phyloP scores from a whole-genome alignment of 1,140 invertebrate genomes.

The Ceratitis capitata region DNA sequence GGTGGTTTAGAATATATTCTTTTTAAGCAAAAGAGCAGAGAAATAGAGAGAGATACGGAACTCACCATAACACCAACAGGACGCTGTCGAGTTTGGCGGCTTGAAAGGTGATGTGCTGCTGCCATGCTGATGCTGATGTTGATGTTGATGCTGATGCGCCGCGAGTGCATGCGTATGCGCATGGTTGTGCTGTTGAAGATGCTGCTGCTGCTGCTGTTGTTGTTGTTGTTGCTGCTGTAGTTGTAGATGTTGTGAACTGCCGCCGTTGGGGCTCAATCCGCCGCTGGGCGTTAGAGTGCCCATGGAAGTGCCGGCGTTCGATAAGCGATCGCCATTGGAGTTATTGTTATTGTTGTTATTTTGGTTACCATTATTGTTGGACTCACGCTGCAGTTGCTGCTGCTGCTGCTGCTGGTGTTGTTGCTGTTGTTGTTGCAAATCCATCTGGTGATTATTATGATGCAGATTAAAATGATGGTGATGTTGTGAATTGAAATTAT shows the following conservation, averaged over 20 bases:
- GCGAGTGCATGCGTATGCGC: constrained; percentile 43
- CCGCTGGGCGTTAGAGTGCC: neutral
- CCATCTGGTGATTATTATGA: constrained; percentile 41
- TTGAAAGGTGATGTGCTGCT: constrained; percentile 49
- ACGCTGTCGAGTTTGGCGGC: constrained; percentile 41
- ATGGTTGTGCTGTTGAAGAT: constrained; percentile 46
- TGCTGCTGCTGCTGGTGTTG: constrained; percentile 12
- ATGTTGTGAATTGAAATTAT: constrained; percentile 31
- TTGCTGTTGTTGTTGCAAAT: constrained; percentile 27
- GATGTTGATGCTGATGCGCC: constrained; percentile 41
- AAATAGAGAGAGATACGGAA: constrained; percentile 46
- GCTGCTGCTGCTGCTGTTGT: constrained; percentile 47
- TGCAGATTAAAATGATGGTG: constrained; percentile 39
- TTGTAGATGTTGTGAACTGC: constrained; percentile 7
- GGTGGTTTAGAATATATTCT: constrained; percentile 3
- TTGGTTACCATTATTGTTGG: neutral
- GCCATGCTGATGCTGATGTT: constrained; percentile 46
- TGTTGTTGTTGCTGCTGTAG: constrained; percentile 45
- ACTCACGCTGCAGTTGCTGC: neutral
- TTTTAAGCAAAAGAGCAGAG: constrained; percentile 37
- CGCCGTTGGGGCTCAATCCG: neutral
- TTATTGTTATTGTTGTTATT: constrained; percentile 32
- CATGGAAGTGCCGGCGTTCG: neutral
- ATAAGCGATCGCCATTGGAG: neutral
- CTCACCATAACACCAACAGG: constrained; percentile 66